phyloP scores from a whole-genome alignment of 2,888 invertebrate genomes.

The Salticus scenicus region DNA sequence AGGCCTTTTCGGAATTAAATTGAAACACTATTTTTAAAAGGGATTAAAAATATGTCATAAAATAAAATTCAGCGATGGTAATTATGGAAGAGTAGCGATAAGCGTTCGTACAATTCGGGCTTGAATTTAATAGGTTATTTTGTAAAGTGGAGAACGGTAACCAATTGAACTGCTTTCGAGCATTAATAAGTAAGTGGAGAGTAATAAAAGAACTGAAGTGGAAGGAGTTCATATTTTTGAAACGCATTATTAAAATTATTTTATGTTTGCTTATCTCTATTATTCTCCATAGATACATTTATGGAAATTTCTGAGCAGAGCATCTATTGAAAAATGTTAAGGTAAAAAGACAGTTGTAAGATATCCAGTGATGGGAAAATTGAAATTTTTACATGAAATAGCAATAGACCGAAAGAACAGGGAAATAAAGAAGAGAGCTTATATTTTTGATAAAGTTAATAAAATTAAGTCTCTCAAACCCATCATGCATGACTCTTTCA shows the following conservation, averaged over 20 bases:
- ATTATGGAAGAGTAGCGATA: conserved; percentile 16
- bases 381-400: too few species aligned
- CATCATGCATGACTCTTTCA: too few species aligned
- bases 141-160: conserved; percentile 1
- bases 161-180: background rate
- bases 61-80: conserved; percentile 26
- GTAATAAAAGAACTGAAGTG: background rate
- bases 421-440: too few species aligned
- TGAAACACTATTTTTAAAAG: conserved; percentile 27
- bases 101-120: background rate
- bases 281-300: too few species aligned
- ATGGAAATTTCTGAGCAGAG: too few species aligned
- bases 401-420: too few species aligned
- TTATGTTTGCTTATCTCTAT: background rate
- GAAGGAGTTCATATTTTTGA: too few species aligned
- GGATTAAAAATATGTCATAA: conserved; percentile 30
- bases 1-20: conserved; percentile 30
- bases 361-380: too few species aligned
- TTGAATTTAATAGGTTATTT: conserved; percentile 17
- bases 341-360: too few species aligned
- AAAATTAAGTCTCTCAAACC: too few species aligned
- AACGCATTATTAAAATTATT: background rate
- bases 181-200: background rate
- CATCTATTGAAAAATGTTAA: too few species aligned
- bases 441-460: too few species aligned